A percentile compares a stretch with the other conserved stretches of the same genome.
Conservation (phyloP, 2,113 vertebrate species). For the Paracanthobrama guichenoti region DNA sequence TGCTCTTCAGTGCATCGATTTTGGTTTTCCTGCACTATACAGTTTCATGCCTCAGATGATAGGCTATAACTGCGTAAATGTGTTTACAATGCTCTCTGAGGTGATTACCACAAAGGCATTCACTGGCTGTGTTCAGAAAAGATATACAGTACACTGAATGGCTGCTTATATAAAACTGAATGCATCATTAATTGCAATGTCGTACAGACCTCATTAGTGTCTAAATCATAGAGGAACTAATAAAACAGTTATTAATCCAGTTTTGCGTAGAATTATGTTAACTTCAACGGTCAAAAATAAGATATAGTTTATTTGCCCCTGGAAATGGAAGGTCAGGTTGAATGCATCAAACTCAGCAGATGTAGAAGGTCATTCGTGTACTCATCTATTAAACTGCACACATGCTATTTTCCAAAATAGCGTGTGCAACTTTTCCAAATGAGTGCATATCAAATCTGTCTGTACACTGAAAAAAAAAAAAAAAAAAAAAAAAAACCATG, state of each 20-base stretch:
- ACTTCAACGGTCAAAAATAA: background rate
- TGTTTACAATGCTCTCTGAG: background rate
- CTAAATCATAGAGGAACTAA: background rate
- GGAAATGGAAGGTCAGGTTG: background rate
- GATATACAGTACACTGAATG: background rate
- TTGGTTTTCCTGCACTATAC: conserved; percentile 4
- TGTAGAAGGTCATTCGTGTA: background rate
- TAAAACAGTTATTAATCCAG: background rate
- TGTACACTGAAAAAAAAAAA: conserved; percentile 1
- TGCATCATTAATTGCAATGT: background rate
- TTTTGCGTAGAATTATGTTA: background rate
- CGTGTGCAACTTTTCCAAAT: background rate
- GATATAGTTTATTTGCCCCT: background rate
- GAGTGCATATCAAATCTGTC: background rate
- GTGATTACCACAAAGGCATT: background rate
- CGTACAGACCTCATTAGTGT: background rate
- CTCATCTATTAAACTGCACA: background rate
- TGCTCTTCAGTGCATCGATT: background rate
- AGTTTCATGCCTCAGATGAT: conserved; percentile 25
- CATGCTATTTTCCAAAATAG: too few relatives aligned
- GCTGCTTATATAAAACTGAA: background rate
- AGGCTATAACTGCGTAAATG: conserved; percentile 20
- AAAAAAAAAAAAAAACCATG: conserved; percentile 3
- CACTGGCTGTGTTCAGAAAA: background rate
- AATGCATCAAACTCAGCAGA: background rate